phyloP scores from a whole-genome alignment of 1,140 invertebrate species.

The Lordiphosa collinella region DNA sequence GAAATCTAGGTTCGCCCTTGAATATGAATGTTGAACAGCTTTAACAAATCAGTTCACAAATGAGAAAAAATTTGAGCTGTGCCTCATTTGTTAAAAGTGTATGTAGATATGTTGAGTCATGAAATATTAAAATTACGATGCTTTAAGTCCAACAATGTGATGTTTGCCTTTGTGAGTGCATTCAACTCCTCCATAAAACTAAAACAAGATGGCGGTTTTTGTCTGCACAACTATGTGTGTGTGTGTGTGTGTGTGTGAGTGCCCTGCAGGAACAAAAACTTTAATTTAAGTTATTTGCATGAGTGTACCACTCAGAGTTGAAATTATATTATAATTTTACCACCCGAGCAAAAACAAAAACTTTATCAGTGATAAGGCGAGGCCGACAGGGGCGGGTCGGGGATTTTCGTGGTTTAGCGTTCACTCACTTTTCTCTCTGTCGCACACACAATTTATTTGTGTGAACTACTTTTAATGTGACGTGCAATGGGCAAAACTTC shows the following conservation, averaged over 20 bases:
- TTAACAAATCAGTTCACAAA: too few species aligned
- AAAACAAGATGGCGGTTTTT: conserved; percentile 57
- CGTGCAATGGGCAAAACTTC: conserved; percentile 55
- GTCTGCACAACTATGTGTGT: conserved; percentile 6
- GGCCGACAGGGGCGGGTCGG: conserved; percentile 1
- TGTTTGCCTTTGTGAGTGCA: conserved; percentile 41
- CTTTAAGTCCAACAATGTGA: conserved; percentile 6
- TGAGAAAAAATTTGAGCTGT: too few species aligned
- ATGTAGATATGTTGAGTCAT: background rate
- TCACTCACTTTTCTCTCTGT: conserved; percentile 5
- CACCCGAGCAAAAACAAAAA: conserved; percentile 55
- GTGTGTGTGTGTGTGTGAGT: conserved; percentile 14
- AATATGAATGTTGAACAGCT: too few species aligned
- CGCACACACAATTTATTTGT: conserved; percentile 34
- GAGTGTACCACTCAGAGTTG: conserved; percentile 39
- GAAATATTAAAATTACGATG: conserved; percentile 3
- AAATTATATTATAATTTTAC: conserved; percentile 71
- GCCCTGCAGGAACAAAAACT: conserved; percentile 64
- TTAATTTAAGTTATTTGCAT: conserved; percentile 71
- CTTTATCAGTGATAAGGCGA: conserved; percentile 52
- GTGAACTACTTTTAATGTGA: conserved; percentile 62
- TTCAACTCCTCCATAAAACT: conserved; percentile 58
- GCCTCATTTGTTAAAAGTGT: too few species aligned
- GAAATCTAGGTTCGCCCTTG: too few species aligned
- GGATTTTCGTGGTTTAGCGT: background rate